phyloP scores from a whole-genome alignment of 2,113 vertebrate species.

The Myotis yumanensis region DNA sequence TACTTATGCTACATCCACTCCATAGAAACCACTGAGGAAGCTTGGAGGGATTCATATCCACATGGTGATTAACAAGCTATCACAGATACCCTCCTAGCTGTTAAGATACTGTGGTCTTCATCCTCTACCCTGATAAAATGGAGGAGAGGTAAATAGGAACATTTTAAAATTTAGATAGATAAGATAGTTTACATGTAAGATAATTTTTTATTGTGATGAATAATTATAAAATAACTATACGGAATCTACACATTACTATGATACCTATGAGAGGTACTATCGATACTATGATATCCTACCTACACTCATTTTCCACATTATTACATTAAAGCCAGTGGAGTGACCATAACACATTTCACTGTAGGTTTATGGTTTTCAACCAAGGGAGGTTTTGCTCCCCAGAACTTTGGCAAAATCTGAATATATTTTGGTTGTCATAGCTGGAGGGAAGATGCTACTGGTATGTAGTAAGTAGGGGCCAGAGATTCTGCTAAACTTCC shows the following conservation, averaged over 20 bases:
- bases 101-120: neutral
- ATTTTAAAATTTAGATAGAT: neutral
- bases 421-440: neutral
- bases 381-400: neutral
- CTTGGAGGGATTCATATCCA: neutral
- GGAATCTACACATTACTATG: neutral
- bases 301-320: neutral
- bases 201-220: neutral
- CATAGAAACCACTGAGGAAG: neutral
- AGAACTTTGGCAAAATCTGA: neutral
- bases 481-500: neutral
- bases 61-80: neutral
- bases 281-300: neutral
- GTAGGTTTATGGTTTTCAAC: neutral
- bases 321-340: neutral
- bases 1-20: neutral
- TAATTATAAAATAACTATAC: constrained; percentile 3
- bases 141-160: neutral
- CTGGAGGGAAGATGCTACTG: neutral
- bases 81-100: neutral
- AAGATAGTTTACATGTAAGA: neutral
- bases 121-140: neutral
- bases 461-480: neutral
- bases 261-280: neutral
- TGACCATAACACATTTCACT: neutral